A percentile compares a stretch with the other conserved stretches of the same genome.
phyloP scores from a whole-genome alignment of 2,797 vertebrate species.

The Heterohyrax brucei region DNA sequence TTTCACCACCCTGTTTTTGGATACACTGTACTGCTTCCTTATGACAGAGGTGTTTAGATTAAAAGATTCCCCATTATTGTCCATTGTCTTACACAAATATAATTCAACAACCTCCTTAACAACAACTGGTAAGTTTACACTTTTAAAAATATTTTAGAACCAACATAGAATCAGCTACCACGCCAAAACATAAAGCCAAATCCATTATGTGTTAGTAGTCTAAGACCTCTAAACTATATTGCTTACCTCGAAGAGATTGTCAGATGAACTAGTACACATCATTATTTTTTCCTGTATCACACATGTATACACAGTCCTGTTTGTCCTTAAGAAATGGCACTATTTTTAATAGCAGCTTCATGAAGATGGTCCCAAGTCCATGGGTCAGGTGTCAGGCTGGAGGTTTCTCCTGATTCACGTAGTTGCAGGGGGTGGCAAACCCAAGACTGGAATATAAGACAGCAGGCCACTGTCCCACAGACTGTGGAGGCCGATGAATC shows the following conservation, averaged over 20 bases:
- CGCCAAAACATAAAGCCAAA: neutral
- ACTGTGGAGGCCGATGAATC: no score
- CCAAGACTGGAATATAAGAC: no score
- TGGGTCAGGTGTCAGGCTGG: no score
- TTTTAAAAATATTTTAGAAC: neutral
- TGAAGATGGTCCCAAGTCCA: neutral
- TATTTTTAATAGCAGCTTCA: neutral
- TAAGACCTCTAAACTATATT: neutral
- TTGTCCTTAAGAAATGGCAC: neutral
- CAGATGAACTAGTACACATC: neutral
- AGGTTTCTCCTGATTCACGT: no score
- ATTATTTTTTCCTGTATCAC: neutral
- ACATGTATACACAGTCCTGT: neutral
- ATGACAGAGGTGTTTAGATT: constrained; percentile 81
- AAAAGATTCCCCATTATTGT: neutral
- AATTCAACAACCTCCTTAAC: constrained; percentile 10
- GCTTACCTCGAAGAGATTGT: neutral
- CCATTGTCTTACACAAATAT: neutral
- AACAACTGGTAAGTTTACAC: constrained; percentile 80
- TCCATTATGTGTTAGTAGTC: neutral
- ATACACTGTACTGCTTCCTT: neutral
- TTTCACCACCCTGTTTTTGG: neutral
- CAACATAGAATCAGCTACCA: neutral
- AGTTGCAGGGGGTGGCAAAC: no score
- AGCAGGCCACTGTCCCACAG: no score